Percentiles rank a stretch among this genome's conserved stretches.
These are phyloP conservation scores for Platyscapa corneri DNA, from an alignment of 1,140 invertebrate genomes.

Conservation along the genomic window DNA sequence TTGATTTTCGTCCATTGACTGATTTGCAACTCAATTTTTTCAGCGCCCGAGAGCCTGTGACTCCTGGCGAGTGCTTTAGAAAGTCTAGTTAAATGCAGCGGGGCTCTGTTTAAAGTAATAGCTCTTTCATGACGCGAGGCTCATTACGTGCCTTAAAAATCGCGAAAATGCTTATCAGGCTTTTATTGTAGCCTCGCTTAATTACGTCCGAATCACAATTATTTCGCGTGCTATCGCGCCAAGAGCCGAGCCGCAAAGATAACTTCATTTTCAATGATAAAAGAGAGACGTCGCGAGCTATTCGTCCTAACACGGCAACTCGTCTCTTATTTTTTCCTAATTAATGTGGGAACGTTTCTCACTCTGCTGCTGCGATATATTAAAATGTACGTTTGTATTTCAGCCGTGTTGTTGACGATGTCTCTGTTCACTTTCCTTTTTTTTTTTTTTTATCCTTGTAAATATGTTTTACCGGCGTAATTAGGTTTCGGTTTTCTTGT, in stretches of 20 bases:
- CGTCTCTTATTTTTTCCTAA: too few relatives aligned
- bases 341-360: too few relatives aligned
- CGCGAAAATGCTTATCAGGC: background rate
- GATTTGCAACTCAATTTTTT: background rate
- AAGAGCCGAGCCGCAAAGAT: background rate
- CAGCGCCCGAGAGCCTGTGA: background rate
- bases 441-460: background rate
- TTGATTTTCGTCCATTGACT: background rate
- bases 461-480: background rate
- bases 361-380: background rate
- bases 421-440: background rate
- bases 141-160: background rate
- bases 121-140: background rate
- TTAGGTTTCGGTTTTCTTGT: background rate
- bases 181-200: background rate
- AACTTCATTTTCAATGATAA: too few relatives aligned
- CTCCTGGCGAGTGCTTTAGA: background rate
- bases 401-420: background rate
- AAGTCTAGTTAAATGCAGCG: conserved; percentile 1
- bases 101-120: background rate
- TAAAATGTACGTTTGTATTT: background rate
- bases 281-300: too few relatives aligned
- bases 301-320: too few relatives aligned
- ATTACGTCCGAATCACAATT: background rate
- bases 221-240: background rate